Evolutionary conservation across 2,888 invertebrate species (phyloP), one percentile per base, ranked within the genome.

Genomic region (Aplocera efformata): DNA sequence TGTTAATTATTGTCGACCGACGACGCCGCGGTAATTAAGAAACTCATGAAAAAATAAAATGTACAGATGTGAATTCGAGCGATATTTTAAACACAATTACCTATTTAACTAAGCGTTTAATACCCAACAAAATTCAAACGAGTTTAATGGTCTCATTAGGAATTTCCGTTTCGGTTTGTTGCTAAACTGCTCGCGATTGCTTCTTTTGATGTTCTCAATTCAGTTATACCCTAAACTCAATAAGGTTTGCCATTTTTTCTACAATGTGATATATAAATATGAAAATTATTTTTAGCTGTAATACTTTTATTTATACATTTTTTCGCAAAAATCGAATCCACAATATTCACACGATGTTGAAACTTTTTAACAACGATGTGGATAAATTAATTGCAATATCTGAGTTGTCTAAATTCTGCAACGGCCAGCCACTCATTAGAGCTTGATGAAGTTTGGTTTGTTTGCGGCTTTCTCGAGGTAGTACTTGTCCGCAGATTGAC

Each of bases 1-100:
- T 71, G 72, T 77, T 79, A 75, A 79, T 82, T 81, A 76, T 70
- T 68, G 58, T 64, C 57, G 57, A 63, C 64, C 58, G 41, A 43
- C 51, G 48, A 37, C 58, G 53, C 56, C 62, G 59, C 48, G 60
- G 58, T 65, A 65, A 68, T 79, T 77, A 75, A 73, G 65, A 58
- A 60, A 66, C 58, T 61, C 64, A 63, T 62, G 66, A 78, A 72
- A 73, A 72, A 57, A 44, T 35, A 43, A 51, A 63, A 61, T 48
- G 47, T 53, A 60, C 59, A 55, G 54, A 70, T 62, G 64, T 62
- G 60, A 67, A 62, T 63, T 64, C 50, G 56, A 58, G 56, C 58
- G 53, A 67, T 65, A 61, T 62, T 70, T 67, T 55, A 52, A 60
- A 63, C 58, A 50, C 57, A 60, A 63, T 64, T 64, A 67, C 61